A percentile compares a stretch with the other conserved stretches of the same genome.
phyloP scores from a whole-genome alignment of 2,113 vertebrate species.

The Martes martes region DNA sequence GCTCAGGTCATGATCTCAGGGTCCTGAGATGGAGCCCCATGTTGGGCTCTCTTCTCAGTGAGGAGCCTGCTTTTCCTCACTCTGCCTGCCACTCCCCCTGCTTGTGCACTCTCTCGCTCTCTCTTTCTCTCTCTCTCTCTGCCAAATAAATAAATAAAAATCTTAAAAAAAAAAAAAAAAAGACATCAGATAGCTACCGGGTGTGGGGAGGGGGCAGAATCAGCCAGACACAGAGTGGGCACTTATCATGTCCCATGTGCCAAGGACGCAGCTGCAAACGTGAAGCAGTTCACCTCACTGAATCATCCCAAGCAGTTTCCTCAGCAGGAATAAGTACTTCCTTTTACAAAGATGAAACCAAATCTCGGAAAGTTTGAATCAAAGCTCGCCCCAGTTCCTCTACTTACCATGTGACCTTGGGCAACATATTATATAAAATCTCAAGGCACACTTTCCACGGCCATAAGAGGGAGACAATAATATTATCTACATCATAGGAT shows the following conservation, averaged over 20 bases:
- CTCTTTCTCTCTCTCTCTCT: no score
- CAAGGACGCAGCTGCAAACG: background rate
- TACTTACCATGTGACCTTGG: background rate
- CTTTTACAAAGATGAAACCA: background rate
- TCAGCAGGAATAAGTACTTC: background rate
- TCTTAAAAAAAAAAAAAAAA: background rate
- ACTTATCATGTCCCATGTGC: background rate
- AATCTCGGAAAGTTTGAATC: background rate
- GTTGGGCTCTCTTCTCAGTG: no score
- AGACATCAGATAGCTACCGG: background rate
- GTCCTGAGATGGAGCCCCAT: no score
- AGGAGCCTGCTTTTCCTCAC: no score
- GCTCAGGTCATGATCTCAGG: no score
- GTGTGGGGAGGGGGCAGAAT: background rate
- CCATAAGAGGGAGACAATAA: background rate
- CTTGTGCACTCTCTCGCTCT: no score
- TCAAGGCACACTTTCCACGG: background rate
- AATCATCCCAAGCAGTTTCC: background rate
- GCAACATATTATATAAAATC: background rate
- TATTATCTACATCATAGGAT: background rate
- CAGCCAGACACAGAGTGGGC: background rate
- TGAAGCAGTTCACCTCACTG: background rate
- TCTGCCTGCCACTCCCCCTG: no score
- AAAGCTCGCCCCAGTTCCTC: background rate
- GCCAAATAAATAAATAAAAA: background rate